Evolutionary conservation across 2,113 vertebrate genomes (phyloP).

Genomic region (Caranx ignobilis): DNA sequence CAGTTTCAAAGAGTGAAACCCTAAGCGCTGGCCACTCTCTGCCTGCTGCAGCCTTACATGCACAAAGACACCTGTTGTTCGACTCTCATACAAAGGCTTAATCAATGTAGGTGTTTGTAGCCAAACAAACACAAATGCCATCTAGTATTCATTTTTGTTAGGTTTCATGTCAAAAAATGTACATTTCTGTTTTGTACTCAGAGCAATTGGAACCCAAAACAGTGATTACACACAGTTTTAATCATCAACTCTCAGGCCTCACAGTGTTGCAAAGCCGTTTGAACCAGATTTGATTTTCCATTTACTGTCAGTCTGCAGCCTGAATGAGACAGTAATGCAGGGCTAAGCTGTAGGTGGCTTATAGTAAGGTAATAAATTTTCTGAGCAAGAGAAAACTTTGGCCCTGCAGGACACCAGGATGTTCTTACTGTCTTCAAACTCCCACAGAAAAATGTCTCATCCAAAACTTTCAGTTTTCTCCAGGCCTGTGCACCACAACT

Average conservation of each 20-base stretch:
- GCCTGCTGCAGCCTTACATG: slow-evolving; percentile 70
- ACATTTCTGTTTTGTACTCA: slow-evolving; percentile 45
- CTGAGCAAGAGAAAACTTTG: slow-evolving; percentile 14
- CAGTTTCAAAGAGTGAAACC: slow-evolving; percentile 87
- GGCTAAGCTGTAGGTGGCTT: slow-evolving; percentile 14
- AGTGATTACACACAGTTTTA: slow-evolving; percentile 45
- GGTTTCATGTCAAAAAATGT: slow-evolving; percentile 32
- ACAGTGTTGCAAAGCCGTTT: slow-evolving; percentile 25
- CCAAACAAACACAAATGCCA: slow-evolving; percentile 75
- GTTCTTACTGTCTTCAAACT: slow-evolving; percentile 23
- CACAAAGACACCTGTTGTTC: slow-evolving; percentile 90
- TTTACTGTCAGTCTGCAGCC: slow-evolving; percentile 8
- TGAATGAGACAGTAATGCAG: slow-evolving; percentile 21
- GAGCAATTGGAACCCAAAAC: slow-evolving; percentile 47
- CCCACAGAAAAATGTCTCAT: slow-evolving; percentile 20
- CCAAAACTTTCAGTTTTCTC: slow-evolving; percentile 1
- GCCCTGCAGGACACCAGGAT: slow-evolving; percentile 40
- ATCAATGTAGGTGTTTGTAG: slow-evolving; percentile 81
- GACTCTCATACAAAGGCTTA: slow-evolving; percentile 73
- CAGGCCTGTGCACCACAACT: background rate
- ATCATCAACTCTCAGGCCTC: slow-evolving; percentile 22
- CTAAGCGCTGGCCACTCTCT: slow-evolving; percentile 77
- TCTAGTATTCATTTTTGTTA: slow-evolving; percentile 58
- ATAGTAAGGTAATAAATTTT: slow-evolving; percentile 38
- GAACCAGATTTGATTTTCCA: slow-evolving; percentile 49